phyloP scores from a whole-genome alignment of 2,797 vertebrate species.

The Coccyzus lansbergi region DNA sequence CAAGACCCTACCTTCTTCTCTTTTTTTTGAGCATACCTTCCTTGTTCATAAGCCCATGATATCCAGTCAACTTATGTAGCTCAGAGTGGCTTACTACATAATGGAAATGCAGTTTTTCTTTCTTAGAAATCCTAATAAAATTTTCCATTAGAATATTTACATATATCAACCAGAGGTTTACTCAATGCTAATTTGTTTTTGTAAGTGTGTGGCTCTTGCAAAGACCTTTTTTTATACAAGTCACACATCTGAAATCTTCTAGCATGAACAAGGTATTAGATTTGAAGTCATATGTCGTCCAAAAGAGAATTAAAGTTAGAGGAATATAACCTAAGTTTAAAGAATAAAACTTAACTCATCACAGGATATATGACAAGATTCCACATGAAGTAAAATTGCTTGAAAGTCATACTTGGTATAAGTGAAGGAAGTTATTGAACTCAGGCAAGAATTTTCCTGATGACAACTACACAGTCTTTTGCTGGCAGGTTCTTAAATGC shows the following conservation, averaged over 20 bases:
- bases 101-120: not conserved
- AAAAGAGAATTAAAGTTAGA: not conserved
- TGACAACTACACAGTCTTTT: slow-evolving; percentile 39
- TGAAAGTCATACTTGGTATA: not conserved
- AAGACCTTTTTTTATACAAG: not conserved
- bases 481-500: slow-evolving; percentile 27
- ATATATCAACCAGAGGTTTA: not conserved
- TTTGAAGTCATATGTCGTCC: not conserved
- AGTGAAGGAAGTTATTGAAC: slow-evolving; percentile 8
- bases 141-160: not conserved
- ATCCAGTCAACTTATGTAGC: not conserved
- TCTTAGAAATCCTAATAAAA: not conserved
- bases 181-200: not conserved
- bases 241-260: not conserved
- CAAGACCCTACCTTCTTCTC: not conserved
- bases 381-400: not conserved
- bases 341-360: not conserved
- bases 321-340: not conserved
- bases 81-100: not conserved
- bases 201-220: not conserved
- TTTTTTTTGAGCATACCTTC: not conserved
- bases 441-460: not conserved
- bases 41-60: not conserved
- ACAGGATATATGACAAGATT: not conserved
- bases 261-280: not conserved